A percentile compares a stretch with the other conserved stretches of the same genome.
These are phyloP conservation scores for Orthosia gothica DNA, from an alignment of 2,888 invertebrate species.

Conservation along the genomic window DNA sequence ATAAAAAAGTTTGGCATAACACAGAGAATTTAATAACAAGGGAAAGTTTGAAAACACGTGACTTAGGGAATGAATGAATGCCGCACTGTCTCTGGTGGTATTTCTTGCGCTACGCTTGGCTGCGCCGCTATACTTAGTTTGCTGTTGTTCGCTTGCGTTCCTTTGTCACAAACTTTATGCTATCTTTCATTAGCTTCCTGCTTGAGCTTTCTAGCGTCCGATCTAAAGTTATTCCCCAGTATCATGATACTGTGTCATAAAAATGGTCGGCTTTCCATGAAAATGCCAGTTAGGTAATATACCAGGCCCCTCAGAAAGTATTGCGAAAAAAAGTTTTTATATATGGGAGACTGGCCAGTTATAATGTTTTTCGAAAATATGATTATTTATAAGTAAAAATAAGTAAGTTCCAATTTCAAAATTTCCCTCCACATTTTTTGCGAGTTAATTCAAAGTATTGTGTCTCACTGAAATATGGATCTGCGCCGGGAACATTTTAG, in stretches of 20 bases:
- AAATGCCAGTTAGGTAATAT: conserved; percentile 68
- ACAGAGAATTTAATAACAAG: conserved; percentile 48
- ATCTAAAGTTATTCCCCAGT: conserved; percentile 53
- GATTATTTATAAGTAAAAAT: too few species aligned
- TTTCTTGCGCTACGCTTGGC: conserved; percentile 25
- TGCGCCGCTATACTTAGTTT: conserved; percentile 15
- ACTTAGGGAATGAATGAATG: conserved; percentile 32
- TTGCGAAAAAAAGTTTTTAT: too few species aligned
- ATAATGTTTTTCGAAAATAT: too few species aligned
- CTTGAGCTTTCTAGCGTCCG: conserved; percentile 17
- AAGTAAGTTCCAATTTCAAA: too few species aligned
- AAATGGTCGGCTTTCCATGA: conserved; percentile 55
- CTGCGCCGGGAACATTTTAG: too few species aligned
- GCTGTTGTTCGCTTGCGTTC: conserved; percentile 27
- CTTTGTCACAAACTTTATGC: conserved; percentile 53
- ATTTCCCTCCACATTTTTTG: too few species aligned
- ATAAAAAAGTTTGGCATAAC: conserved; percentile 34
- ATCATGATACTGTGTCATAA: conserved; percentile 42
- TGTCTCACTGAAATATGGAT: too few species aligned
- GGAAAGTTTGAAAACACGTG: conserved; percentile 37
- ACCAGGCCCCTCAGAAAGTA: too few species aligned
- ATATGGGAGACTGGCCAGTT: too few species aligned
- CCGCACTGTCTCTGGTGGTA: conserved; percentile 18
- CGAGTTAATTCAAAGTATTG: too few species aligned
- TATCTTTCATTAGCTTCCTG: conserved; percentile 52